phyloP scores from a whole-genome alignment of 1,140 invertebrate genomes.

The Caenorhabditis briggsae region DNA sequence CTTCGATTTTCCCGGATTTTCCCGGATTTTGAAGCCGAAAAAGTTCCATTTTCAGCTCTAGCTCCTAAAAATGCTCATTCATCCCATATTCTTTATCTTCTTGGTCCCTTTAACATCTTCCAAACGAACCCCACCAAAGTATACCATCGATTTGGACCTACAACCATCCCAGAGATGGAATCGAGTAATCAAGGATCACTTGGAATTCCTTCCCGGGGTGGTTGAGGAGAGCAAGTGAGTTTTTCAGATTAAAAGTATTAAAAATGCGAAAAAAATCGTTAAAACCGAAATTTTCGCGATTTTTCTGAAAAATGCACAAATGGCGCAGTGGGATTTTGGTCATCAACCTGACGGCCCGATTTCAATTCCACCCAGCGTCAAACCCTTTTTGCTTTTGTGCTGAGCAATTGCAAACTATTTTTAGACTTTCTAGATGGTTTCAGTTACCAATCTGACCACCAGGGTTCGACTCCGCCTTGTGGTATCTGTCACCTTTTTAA shows the following conservation, averaged over 20 bases:
- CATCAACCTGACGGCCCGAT: no score
- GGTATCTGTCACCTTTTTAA: no score
- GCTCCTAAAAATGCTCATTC: not conserved
- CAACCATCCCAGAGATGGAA: slow-evolving; percentile 35
- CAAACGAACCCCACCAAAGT: not conserved
- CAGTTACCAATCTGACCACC: no score
- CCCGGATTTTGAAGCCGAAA: no score
- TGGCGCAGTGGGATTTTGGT: no score
- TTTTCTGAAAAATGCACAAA: no score
- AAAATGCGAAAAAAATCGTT: not conserved
- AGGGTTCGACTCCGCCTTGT: no score
- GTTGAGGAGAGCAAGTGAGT: slow-evolving; percentile 29
- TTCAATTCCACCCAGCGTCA: no score
- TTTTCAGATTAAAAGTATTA: not conserved
- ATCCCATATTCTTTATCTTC: not conserved
- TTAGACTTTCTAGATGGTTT: no score
- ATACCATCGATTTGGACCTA: slow-evolving; percentile 39
- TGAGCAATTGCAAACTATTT: no score
- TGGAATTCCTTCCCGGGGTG: not conserved
- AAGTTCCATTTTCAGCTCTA: not conserved
- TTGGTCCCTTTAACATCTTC: not conserved
- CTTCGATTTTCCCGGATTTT: no score
- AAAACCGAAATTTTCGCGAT: not conserved
- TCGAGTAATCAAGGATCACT: slow-evolving; percentile 35
- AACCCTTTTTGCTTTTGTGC: no score